Percentiles rank a stretch among this genome's conserved stretches.
Conservation (phyloP, 2,797 vertebrate species). For the Esox lucius region DNA sequence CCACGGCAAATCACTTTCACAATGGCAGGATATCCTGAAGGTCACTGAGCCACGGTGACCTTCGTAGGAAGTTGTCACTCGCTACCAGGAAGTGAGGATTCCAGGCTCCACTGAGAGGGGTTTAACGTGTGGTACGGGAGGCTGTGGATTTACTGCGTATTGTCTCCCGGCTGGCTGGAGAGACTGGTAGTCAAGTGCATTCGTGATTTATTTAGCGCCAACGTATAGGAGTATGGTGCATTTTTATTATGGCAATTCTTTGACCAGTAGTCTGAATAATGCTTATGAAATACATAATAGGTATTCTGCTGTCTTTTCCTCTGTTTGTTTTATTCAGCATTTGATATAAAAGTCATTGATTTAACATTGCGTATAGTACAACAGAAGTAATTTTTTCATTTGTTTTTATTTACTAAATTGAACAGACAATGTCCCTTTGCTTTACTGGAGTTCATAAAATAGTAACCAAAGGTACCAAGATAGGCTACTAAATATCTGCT, state of each 20-base stretch:
- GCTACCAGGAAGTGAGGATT: constrained; percentile 71
- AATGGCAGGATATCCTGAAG: constrained; percentile 79
- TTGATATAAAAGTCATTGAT: constrained; percentile 72
- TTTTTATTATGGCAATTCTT: neutral
- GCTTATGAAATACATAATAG: constrained; percentile 47
- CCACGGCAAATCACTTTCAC: constrained; percentile 67
- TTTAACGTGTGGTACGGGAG: neutral
- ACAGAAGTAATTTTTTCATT: constrained; percentile 64
- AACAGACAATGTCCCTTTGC: constrained; percentile 68
- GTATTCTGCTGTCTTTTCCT: constrained; percentile 36
- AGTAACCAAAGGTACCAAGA: constrained; percentile 77
- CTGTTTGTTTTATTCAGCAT: constrained; percentile 65
- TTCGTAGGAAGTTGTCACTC: constrained; percentile 73
- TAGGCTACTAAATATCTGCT: constrained; percentile 66
- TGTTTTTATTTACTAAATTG: constrained; percentile 52
- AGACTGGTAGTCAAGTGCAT: neutral
- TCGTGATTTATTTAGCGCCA: neutral
- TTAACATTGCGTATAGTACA: constrained; percentile 77
- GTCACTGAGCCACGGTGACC: constrained; percentile 69
- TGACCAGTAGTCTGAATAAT: neutral
- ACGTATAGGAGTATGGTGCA: neutral
- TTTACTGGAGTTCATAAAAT: constrained; percentile 71
- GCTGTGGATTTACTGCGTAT: neutral
- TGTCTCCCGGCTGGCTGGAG: neutral
- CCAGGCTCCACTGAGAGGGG: constrained; percentile 45